Evolutionary conservation across 2,888 invertebrate genomes (phyloP), one percentile per base, ranked within the genome.

Genomic region (Dasypogon diadema): DNA sequence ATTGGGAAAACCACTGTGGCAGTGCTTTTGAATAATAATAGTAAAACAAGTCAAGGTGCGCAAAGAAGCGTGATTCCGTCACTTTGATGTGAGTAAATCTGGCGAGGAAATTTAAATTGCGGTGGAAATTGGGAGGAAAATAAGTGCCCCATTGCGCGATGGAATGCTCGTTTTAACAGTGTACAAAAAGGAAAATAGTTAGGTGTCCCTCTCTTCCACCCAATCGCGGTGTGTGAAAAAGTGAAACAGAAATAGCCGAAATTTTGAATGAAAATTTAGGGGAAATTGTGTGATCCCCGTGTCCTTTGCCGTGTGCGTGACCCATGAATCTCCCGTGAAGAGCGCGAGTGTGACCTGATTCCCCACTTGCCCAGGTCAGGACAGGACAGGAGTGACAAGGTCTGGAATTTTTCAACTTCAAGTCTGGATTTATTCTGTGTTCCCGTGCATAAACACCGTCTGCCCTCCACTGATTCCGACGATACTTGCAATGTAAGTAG

Each of bases 381-480:
- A n/a, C 63, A 48, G 68, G 51, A 48, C 68, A 30, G 68, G 48
- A 51, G 68, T 68, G 30, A 16, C 51, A 30, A 68, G 51, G 48
- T 48, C 48, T 68, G 24, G 16, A n/a, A n/a, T 21, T 55, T 22
- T 21, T 6, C 6, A 4, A 14, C 48, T 12, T n/a, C 48, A 77
- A 79, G 74, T 73, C 79, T 79, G 79, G 79, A 79, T 78, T 78
- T 78, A 78, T 79, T 79, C 73, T 79, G 79, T 68, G 76, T 79
- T 21, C 79, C 79, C n/a, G 78, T 78, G 12, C 65, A 78, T 46
- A 79, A 79, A 75, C 74, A 79, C 34, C 79, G 79, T 22, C 65
- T 77, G 54, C 63, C 68, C 26, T 78, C 78, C 48, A 51, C 76
- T 63, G 79, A 79, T 78, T 81, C 79, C 72, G 77, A 63, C 18